These are phyloP conservation scores for Cordilura impudica DNA, from an alignment of 2,888 invertebrate species.

Conservation along the genomic window DNA sequence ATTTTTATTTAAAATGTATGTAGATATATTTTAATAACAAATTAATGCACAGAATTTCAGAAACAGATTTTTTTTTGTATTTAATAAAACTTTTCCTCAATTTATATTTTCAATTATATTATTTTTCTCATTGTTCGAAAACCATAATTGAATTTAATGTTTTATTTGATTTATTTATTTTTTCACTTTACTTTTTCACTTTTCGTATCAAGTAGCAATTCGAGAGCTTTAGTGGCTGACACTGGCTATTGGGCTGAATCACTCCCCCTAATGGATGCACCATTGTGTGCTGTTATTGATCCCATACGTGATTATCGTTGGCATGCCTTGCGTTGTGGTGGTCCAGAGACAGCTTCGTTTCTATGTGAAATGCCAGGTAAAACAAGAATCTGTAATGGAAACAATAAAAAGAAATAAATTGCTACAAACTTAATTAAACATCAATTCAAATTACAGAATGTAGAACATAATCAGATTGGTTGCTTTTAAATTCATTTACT, in stretches of 20 bases:
- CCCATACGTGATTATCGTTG: slow-evolving; percentile 88
- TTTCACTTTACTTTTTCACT: too few species aligned
- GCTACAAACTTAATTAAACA: slow-evolving; percentile 51
- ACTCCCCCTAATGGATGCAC: slow-evolving; percentile 81
- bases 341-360: slow-evolving; percentile 87
- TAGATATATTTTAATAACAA: too few species aligned
- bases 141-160: too few species aligned
- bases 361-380: slow-evolving; percentile 89
- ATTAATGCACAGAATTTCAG: too few species aligned
- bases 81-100: too few species aligned
- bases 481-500: slow-evolving; percentile 36
- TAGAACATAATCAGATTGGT: slow-evolving; percentile 27
- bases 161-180: too few species aligned
- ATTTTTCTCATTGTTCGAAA: too few species aligned
- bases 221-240: slow-evolving; percentile 75
- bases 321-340: slow-evolving; percentile 87
- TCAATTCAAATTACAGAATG: slow-evolving; percentile 21
- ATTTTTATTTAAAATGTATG: too few species aligned
- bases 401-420: not conserved
- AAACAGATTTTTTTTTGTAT: too few species aligned
- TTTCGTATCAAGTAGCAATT: slow-evolving; percentile 71
- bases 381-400: slow-evolving; percentile 36
- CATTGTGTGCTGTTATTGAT: slow-evolving; percentile 87
- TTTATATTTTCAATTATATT: too few species aligned
- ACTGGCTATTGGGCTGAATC: slow-evolving; percentile 86